These are phyloP conservation scores for Xylophagus ater DNA, from an alignment of 2,888 invertebrate species.

Conservation along the genomic window DNA sequence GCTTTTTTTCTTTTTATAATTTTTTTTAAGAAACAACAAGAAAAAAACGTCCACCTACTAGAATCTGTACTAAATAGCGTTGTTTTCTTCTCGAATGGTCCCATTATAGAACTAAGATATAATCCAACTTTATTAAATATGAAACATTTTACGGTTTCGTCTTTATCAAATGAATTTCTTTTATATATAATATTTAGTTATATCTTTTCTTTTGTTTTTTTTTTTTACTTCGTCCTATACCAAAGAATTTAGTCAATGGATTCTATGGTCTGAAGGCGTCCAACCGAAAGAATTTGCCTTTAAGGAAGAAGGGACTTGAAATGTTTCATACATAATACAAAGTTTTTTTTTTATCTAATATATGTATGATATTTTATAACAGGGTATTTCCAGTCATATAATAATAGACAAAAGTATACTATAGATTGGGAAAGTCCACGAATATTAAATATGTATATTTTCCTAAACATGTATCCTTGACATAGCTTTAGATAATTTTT, in stretches of 20 bases:
- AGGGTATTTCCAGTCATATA: background rate
- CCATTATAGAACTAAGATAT: conserved; percentile 10
- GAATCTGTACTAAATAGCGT: too few relatives aligned
- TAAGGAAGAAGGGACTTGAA: conserved; percentile 10
- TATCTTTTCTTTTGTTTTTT: background rate
- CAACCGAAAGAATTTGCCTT: conserved; percentile 12
- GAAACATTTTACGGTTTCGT: conserved; percentile 14
- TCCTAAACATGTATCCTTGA: too few relatives aligned
- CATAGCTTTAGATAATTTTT: too few relatives aligned
- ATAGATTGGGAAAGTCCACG: too few relatives aligned
- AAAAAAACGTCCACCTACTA: too few relatives aligned
- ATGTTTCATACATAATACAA: background rate
- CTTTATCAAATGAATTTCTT: conserved; percentile 7
- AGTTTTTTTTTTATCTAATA: background rate
- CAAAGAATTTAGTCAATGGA: too few relatives aligned
- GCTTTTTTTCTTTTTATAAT: too few relatives aligned
- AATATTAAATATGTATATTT: too few relatives aligned
- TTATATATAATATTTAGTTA: too few relatives aligned
- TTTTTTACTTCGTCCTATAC: too few relatives aligned
- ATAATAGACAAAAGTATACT: too few relatives aligned
- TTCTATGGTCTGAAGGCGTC: conserved; percentile 12
- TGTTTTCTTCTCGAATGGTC: conserved; percentile 9
- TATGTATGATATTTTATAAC: background rate
- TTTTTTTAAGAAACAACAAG: too few relatives aligned
- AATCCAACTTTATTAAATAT: conserved; percentile 17